phyloP scores from a whole-genome alignment of 2,888 invertebrate genomes.

The Dorcus hopei region DNA sequence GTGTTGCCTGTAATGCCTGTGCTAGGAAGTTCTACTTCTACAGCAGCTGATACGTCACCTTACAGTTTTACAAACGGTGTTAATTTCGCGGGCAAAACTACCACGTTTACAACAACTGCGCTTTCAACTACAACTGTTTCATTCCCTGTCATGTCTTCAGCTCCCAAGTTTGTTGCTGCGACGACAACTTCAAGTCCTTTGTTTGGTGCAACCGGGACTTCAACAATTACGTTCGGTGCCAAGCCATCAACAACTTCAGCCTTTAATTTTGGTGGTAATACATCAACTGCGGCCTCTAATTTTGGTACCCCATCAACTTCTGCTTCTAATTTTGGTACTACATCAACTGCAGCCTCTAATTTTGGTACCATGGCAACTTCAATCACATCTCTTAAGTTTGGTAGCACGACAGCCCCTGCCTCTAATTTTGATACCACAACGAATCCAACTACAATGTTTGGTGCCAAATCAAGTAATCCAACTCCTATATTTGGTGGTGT shows the following conservation, averaged over 20 bases:
- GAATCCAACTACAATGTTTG: slow-evolving; percentile 13
- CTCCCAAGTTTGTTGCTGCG: not conserved
- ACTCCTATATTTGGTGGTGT: slow-evolving; percentile 17
- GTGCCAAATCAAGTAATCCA: slow-evolving; percentile 1
- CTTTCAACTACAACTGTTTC: slow-evolving; percentile 2
- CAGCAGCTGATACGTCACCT: too few species aligned
- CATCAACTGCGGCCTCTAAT: not conserved
- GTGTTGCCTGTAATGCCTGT: too few species aligned
- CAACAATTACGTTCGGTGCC: slow-evolving; percentile 2
- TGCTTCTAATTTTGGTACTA: slow-evolving; percentile 11
- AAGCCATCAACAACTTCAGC: not conserved
- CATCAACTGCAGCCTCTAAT: slow-evolving; percentile 1
- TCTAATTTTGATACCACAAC: slow-evolving; percentile 8
- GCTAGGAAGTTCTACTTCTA: too few species aligned
- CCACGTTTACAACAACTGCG: not conserved
- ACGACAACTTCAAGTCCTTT: not conserved
- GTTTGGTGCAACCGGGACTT: not conserved
- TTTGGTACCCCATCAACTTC: slow-evolving; percentile 8
- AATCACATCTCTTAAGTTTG: not conserved
- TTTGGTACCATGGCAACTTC: not conserved
- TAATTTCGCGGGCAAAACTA: not conserved
- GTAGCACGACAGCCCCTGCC: slow-evolving; percentile 1
- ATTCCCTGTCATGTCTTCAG: not conserved
- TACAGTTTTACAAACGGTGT: too few species aligned
- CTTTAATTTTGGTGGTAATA: not conserved